Evolutionary conservation across 2,113 vertebrate genomes (phyloP), one percentile per base, ranked within the genome.

Genomic region (Paramisgurnus dabryanus): DNA sequence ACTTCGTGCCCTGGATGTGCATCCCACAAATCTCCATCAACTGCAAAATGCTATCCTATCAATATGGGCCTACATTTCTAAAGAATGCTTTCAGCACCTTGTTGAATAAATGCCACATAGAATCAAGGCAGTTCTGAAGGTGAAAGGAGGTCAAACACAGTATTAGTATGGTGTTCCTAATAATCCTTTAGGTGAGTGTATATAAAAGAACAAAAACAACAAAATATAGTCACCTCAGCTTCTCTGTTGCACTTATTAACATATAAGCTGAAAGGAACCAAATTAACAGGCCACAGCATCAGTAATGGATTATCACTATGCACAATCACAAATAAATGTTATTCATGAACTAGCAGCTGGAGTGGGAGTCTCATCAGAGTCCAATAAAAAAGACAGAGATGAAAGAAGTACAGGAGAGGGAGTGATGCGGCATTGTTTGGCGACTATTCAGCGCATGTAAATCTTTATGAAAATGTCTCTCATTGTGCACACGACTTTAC

Each of bases 241-340:
- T 5, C 55, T 63, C 10, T 17, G n/a, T 57, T 58, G 22, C 45
- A 45, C 18, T 66, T 65, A 80, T 73, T 80, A 66, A 34, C 68
- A 73, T 80, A 73, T 61, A 57, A n/a, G 40, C 39, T 7, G 40
- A 65, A 79, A 78, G 5, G 4, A 73, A 55, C 43, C 13, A 72
- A 73, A 80, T 73, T 18, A 43, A 53, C 0, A 1, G 47, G 34
- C 45, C 22, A 5, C 12, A 6, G 34, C 18, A 18, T 45, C 45
- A 73, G 66, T 66, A 80, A 80, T 55, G 60, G 60, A 66, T 73
- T 43, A 80, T 45, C 47, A 41, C 7, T n/a, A 73, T 69, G 45
- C 47, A 34, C 40, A 11, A 18, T 40, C 47, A 41, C 27, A 66
- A 65, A 55, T 40, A 73, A 66, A 80, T 8, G 13, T 50, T 53